A percentile compares a stretch with the other conserved stretches of the same genome.
Evolutionary conservation across 2,888 invertebrate genomes (phyloP).

Genomic region (Chrysopilus asiliformis): DNA sequence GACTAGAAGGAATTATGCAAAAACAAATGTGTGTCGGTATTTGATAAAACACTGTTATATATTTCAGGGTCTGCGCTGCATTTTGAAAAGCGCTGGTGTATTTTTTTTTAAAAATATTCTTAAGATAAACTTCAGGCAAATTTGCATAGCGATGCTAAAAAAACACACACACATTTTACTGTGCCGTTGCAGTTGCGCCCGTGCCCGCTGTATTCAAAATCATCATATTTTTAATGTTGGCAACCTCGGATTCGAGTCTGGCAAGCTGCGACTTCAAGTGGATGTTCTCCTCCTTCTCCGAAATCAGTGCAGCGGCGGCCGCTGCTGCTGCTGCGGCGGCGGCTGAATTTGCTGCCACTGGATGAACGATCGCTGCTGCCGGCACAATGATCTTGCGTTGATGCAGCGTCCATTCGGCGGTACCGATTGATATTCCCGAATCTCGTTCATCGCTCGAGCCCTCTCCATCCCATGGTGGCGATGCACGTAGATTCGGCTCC

Average conservation of each 20-base stretch:
- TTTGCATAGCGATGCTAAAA: not conserved
- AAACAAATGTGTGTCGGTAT: too few species aligned
- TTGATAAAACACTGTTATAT: too few species aligned
- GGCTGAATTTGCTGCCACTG: too few species aligned
- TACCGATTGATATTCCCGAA: conserved; percentile 69
- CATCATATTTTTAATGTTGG: conserved; percentile 72
- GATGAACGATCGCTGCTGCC: too few species aligned
- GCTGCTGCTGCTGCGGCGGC: too few species aligned
- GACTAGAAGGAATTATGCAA: too few species aligned
- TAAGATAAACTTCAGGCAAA: not conserved
- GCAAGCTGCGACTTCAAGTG: conserved; percentile 77
- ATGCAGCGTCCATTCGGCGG: conserved; percentile 32
- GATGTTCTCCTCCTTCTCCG: conserved; percentile 46
- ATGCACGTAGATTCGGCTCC: conserved; percentile 65
- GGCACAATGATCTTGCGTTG: conserved; percentile 15
- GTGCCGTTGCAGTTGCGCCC: conserved; percentile 14
- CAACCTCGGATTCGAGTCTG: conserved; percentile 80
- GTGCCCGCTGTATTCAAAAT: conserved; percentile 42
- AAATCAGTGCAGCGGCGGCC: conserved; percentile 11
- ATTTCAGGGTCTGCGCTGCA: too few species aligned
- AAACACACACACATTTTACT: conserved; percentile 7
- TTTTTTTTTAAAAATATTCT: too few species aligned
- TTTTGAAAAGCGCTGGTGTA: too few species aligned
- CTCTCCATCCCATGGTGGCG: conserved; percentile 77
- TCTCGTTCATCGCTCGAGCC: conserved; percentile 84